Conservation (phyloP, 2,888 invertebrate species). For the Lasioglossum figueresi region DNA sequence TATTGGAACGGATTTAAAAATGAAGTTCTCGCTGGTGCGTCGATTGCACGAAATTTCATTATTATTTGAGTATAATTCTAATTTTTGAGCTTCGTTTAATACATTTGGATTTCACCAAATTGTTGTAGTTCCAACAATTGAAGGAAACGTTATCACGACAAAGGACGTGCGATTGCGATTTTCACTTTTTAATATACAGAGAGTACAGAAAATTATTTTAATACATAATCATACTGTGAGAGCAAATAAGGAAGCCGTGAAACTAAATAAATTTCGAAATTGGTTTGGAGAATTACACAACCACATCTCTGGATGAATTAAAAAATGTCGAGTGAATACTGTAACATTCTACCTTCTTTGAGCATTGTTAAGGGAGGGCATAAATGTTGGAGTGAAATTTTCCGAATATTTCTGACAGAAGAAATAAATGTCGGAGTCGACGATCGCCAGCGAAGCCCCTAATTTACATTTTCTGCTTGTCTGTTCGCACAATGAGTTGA, state of each 20-base stretch:
- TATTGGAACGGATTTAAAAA: not conserved
- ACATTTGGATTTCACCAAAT: not conserved
- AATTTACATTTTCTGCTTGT: not conserved
- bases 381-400: not conserved
- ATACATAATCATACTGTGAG: not conserved
- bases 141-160: not conserved
- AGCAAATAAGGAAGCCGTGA: not conserved
- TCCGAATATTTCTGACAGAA: not conserved
- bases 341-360: not conserved
- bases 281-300: not conserved
- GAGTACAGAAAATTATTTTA: not conserved
- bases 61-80: not conserved
- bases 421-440: not conserved
- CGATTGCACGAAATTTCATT: not conserved
- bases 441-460: not conserved
- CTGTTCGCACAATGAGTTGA: not conserved
- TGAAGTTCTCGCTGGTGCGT: not conserved
- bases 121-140: not conserved
- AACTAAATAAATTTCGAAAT: not conserved
- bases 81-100: not conserved
- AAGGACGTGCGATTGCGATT: not conserved
- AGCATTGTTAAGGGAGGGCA: not conserved
- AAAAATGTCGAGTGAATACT: not conserved
- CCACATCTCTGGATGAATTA: not conserved
- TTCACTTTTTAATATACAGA: not conserved